phyloP scores from a whole-genome alignment of 2,113 vertebrate species.

The Dromaius novaehollandiae region DNA sequence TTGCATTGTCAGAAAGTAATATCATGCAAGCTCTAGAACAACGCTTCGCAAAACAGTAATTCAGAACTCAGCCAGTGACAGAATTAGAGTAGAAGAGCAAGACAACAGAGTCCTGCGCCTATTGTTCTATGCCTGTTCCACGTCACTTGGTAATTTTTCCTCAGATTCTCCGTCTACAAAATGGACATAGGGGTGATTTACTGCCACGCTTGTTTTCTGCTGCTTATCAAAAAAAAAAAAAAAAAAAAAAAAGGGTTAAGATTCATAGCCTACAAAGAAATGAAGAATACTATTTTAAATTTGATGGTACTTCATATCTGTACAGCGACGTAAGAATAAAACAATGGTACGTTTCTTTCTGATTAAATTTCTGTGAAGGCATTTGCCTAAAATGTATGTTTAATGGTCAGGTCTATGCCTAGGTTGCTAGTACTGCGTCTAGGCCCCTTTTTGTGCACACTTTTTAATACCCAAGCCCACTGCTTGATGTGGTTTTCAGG shows the following conservation, averaged over 20 bases:
- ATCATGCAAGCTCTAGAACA: neutral
- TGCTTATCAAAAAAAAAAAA: neutral
- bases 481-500: neutral
- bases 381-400: neutral
- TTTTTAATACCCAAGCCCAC: neutral
- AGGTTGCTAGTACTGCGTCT: neutral
- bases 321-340: neutral
- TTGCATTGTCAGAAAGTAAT: neutral
- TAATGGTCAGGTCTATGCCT: neutral
- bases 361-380: neutral
- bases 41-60: neutral
- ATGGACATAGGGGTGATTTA: neutral
- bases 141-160: neutral
- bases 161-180: neutral
- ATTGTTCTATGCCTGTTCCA: neutral
- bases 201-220: rapidly evolving
- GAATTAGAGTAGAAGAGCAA: neutral
- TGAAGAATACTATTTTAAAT: neutral
- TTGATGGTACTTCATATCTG: neutral
- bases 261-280: neutral
- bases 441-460: neutral
- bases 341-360: neutral
- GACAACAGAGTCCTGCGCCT: neutral
- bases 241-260: neutral
- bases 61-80: rapidly evolving